Conservation (phyloP, 2,888 invertebrate genomes). For the Melanostoma mellinum region DNA sequence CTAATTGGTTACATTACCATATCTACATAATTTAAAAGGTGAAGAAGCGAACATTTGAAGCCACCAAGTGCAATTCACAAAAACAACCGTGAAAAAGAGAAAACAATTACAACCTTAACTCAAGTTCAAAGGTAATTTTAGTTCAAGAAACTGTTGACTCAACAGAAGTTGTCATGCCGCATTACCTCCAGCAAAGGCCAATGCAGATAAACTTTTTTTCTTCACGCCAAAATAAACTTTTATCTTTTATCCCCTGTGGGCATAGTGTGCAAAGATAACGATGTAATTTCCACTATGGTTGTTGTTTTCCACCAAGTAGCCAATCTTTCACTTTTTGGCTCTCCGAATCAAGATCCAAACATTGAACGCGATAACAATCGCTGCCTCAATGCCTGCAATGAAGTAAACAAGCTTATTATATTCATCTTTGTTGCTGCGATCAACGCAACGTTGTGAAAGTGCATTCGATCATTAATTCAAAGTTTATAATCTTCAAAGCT, state of each 20-base stretch:
- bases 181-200: conserved; percentile 7
- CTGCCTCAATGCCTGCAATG: no score
- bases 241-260: conserved; percentile 7
- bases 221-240: neutral
- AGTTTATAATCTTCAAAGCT: no score
- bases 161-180: conserved; percentile 9
- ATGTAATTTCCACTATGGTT: neutral
- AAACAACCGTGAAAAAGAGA: neutral
- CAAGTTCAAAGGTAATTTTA: conserved; percentile 44
- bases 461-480: neutral
- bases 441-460: conserved; percentile 34
- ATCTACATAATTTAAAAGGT: no score
- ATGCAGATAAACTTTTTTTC: conserved; percentile 8
- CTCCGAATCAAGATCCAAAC: neutral
- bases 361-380: neutral
- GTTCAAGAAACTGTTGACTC: conserved; percentile 22
- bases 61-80: neutral
- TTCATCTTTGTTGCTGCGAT: no score
- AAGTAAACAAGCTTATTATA: no score
- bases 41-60: neutral
- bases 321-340: conserved; percentile 4
- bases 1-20: no score
- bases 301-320: neutral
- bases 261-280: neutral
- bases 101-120: neutral